Evolutionary conservation across 1,140 invertebrate species (phyloP), one percentile per base, ranked within the genome.

Genomic region (Conus betulinus): DNA sequence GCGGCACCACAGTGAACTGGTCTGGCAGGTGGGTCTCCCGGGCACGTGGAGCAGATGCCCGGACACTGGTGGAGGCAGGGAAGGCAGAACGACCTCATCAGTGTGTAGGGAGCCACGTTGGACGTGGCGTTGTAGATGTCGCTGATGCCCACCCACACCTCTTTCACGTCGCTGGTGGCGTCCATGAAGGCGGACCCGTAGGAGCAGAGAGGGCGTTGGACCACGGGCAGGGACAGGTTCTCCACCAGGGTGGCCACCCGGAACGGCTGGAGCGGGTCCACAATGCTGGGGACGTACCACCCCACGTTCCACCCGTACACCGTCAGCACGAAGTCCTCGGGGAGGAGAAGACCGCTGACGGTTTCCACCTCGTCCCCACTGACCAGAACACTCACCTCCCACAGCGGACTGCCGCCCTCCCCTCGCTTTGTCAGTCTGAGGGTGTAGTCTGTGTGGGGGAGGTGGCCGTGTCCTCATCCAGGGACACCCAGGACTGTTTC

Each of bases 131-230:
- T 85, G 20, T 87, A 25, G 57, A 57, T 81, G 76, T 91, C 90
- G 53, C 89, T 90, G 11, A 91, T 53, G 17, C 89, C 91, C 51
- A 89, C 85, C 88, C 87, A 89, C 39, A 91, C 84, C 87, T 90
- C 88, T 52, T 89, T 85, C 23, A 91, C 82, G 17, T 83, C 79
- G 89, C 91, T 91, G 25, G 84, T 87, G 39, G 57, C 63, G 63
- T 91, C 91, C 82, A 87, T 87, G 76, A 91, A 91, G 53, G 88
- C 88, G 81, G 25, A 23, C 17, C 91, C 91, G 88, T 89, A 39
- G 39, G 88, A 67, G 85, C 91, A 91, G 4, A 60, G 76, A 23
- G 85, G 87, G 3, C 60, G 55, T 10, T 39, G 5, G 25, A 52
- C n/a, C 6, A 89, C 10, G 7, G 90, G 88, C n/a, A 90, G 51